Conservation (phyloP, 2,797 vertebrate genomes). For the Melopsittacus undulatus region DNA sequence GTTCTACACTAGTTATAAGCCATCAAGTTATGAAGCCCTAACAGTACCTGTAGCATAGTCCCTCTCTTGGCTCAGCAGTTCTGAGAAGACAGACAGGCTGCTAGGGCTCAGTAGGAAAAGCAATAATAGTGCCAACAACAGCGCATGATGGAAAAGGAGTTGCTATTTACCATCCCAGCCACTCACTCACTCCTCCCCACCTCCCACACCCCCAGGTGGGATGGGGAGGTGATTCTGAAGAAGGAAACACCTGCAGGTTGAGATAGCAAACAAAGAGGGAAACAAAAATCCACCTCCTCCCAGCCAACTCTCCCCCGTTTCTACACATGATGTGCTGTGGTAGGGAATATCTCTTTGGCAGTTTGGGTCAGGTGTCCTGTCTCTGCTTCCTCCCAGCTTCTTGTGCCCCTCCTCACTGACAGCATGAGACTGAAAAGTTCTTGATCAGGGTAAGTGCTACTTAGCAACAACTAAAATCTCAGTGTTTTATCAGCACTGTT, state of each 20-base stretch:
- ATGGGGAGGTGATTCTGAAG: background rate
- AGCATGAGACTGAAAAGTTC: background rate
- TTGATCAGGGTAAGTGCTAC: background rate
- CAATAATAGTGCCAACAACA: too few relatives aligned
- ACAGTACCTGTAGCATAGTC: background rate
- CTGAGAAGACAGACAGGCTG: background rate
- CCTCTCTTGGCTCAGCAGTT: background rate
- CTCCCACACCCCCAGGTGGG: background rate
- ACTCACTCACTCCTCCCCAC: background rate
- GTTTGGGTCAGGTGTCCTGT: background rate
- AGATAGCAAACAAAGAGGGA: background rate
- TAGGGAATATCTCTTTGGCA: background rate
- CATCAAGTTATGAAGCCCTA: background rate
- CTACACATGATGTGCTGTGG: background rate
- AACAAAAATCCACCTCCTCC: background rate
- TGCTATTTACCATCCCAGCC: background rate
- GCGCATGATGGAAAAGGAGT: background rate
- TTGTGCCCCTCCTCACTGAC: background rate
- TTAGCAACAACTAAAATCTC: background rate
- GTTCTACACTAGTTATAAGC: background rate
- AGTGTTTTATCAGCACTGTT: background rate
- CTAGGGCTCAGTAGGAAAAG: background rate
- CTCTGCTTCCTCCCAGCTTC: background rate
- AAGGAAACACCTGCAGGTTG: background rate
- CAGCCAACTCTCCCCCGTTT: background rate